Conservation (phyloP, 2,888 invertebrate species). For the Zeuzera pyrina region DNA sequence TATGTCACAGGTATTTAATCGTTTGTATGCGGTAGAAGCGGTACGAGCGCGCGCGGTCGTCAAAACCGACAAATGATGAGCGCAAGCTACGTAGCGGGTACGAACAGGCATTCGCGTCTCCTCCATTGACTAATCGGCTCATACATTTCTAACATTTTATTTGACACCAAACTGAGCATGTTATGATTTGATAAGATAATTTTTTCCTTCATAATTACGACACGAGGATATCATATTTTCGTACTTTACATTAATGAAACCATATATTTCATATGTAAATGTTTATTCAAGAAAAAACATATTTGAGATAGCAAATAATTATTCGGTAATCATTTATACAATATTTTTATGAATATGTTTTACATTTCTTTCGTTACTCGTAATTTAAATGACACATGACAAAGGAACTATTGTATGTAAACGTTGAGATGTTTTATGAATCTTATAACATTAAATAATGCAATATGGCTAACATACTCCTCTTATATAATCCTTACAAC, state of each 20-base stretch:
- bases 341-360: constrained; percentile 52
- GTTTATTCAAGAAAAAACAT: constrained; percentile 66
- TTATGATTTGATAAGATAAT: no score
- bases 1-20: no score
- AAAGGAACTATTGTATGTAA: constrained; percentile 71
- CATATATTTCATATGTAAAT: constrained; percentile 44
- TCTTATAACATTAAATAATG: constrained; percentile 36
- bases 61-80: constrained; percentile 9
- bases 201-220: no score
- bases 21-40: constrained; percentile 28
- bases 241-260: no score
- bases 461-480: constrained; percentile 52
- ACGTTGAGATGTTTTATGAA: constrained; percentile 60
- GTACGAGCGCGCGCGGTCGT: constrained; percentile 19
- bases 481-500: constrained; percentile 33
- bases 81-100: no score
- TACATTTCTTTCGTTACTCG: constrained; percentile 49
- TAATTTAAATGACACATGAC: constrained; percentile 71
- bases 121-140: no score
- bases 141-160: no score
- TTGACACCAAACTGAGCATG: no score
- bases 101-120: no score
- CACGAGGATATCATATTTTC: no score
- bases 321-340: constrained; percentile 62
- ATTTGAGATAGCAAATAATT: constrained; percentile 70